Base-by-base conservation (phyloP, 2,113 vertebrate species). In the Mystacornis crossleyi region DNA sequence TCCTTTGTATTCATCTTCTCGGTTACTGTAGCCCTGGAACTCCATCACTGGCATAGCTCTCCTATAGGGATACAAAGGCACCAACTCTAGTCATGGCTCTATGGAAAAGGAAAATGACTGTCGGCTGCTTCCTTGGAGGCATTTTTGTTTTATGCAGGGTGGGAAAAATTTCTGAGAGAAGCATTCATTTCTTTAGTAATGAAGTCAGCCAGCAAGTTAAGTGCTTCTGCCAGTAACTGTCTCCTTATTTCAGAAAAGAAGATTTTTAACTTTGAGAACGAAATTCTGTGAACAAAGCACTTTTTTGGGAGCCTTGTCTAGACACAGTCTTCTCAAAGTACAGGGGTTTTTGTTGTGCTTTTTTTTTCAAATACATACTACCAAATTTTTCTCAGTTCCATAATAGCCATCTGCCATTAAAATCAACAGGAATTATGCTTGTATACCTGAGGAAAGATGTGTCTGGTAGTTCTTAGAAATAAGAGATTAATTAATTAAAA, bases 401-500 rank as follows among this genome's bases (percentile, higher is more conserved):
- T 48, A 70, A 65, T 38, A 89, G 17, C 23, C 36, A 53, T 19
- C 26, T 86, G 60, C 61, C 40, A 65, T 60, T 78, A 74, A 91
- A 89, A 86, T 91, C 40, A 81, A 33, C 2, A 3, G 48, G 64
- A 86, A 77, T 64, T 83, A 81, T 60, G 19, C 21, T 31, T 54
- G 51, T 53, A 33, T 67, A 92, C 71, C 75, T 88, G 67, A 94
- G 33, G 34, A 86, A 86, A 92, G 51, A 58, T 58, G 15, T 67
- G 51, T 62, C 50, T 66, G 11, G 15, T 70, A n/a, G 43, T 53
- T 83, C 51, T 83, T 64, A 78, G 65, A 95, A 92, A 94, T 55
- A 13, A 83, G 64, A 94, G 38, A 47, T 24, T 18, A 86, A 95
- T 73, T 4, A 84, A 91, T 86, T 93, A 66, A 77, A 96, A 96